These are phyloP conservation scores for Microdon myrmicae DNA, from an alignment of 2,888 invertebrate species.

Conservation along the genomic window DNA sequence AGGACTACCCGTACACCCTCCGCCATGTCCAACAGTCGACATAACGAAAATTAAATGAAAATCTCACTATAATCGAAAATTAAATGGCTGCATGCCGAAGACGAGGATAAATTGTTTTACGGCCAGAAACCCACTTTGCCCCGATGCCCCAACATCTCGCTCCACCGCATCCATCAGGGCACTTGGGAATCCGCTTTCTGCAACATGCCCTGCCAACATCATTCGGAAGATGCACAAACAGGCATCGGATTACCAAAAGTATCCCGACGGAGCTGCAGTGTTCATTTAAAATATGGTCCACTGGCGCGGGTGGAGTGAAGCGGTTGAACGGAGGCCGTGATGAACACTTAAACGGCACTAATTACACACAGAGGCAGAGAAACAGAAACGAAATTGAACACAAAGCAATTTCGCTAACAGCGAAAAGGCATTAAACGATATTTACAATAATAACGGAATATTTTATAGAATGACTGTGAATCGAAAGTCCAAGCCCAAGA, in stretches of 20 bases:
- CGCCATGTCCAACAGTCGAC: not conserved
- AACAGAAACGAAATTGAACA: slow-evolving; percentile 4
- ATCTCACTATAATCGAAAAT: slow-evolving; percentile 52
- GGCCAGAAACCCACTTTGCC: slow-evolving; percentile 20
- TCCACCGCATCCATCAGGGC: slow-evolving; percentile 5
- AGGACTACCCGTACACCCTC: not conserved
- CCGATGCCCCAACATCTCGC: not conserved
- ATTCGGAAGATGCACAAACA: slow-evolving; percentile 42
- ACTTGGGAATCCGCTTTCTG: slow-evolving; percentile 39
- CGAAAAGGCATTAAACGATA: slow-evolving; percentile 46
- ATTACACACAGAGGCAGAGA: slow-evolving; percentile 34
- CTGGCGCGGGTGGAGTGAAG: not conserved
- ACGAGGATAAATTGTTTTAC: slow-evolving; percentile 51
- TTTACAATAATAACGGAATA: slow-evolving; percentile 40
- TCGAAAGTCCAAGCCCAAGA: too few species aligned
- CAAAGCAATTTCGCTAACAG: slow-evolving; percentile 36
- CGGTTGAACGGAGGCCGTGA: slow-evolving; percentile 13
- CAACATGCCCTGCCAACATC: slow-evolving; percentile 5
- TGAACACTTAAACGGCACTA: slow-evolving; percentile 48
- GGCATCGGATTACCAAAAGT: slow-evolving; percentile 36
- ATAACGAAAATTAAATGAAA: slow-evolving; percentile 49
- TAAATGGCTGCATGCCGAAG: slow-evolving; percentile 52
- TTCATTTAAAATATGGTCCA: not conserved
- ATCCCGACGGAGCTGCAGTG: not conserved
- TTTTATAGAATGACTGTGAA: slow-evolving; percentile 24